Base-by-base conservation (phyloP, 2,113 vertebrate genomes). In the Channa argus region DNA sequence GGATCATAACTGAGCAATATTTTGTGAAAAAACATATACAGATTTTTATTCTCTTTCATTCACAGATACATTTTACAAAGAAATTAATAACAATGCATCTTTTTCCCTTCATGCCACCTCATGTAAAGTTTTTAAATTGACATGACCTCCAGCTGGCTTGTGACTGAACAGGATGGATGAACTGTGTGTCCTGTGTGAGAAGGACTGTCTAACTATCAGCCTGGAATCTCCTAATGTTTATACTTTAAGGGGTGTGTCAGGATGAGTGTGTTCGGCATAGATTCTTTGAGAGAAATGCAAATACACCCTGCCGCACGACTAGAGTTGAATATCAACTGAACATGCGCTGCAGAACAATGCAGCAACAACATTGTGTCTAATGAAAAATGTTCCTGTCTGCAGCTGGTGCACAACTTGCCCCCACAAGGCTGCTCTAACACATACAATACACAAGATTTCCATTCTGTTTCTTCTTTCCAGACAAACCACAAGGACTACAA, bases 201-300 rank as follows among this genome's bases (percentile, higher is more conserved):
- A 55, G 60, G 69, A 56, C 77, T 70, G 67, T 74, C 50, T 49
- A 13, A 44, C 79, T 88, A 84, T 89, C 79, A 59, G 70, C 64
- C 84, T 59, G 85, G 83, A 85, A 85, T 89, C 88, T 83, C 37
- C 34, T 51, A 13, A 68, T 92, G 83, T 91, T 91, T 90, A 90
- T 87, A 65, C 79, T 91, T 77, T 54, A 41, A 79, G 71, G 85
- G 86, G 89, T 86, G 90, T 88, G 88, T 91, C 90, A 87, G 89
- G 88, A 90, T 89, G 76, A 89, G 88, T 68, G 74, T 71, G 86
- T 71, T 56, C 5, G 56, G 63, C 80, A 64, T 54, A 74, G 81
- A 85, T 82, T 91, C 65, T 82, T 72, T 82, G 44, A 77, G 47
- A 63, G 74, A 83, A 73, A 66, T 68, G 46, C 75, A 74, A 82